Evolutionary conservation across 2,888 invertebrate genomes (phyloP).

Genomic region (Bugulina stolonifera): DNA sequence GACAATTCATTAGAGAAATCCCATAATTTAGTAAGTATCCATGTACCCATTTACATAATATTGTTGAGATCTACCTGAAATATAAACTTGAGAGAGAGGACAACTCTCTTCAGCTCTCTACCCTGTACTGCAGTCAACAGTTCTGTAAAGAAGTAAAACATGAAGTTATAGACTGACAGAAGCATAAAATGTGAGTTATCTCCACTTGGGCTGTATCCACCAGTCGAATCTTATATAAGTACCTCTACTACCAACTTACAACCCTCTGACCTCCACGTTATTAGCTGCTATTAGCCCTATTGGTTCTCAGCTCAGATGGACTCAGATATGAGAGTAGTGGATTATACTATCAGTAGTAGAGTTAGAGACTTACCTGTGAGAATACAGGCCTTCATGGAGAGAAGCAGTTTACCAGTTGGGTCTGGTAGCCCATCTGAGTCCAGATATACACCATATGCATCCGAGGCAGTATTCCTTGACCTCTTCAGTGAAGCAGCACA

Average conservation of each 20-base stretch:
- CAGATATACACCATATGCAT: background rate
- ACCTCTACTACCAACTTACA: no score
- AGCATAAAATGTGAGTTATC: no score
- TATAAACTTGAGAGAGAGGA: slow-evolving; percentile 96
- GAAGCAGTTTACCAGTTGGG: background rate
- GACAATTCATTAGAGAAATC: no score
- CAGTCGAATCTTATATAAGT: no score
- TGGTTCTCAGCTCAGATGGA: no score
- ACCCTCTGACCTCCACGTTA: no score
- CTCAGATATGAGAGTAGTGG: no score
- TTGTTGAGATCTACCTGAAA: slow-evolving; percentile 62
- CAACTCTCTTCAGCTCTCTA: slow-evolving; percentile 82
- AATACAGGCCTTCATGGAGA: slow-evolving; percentile 21
- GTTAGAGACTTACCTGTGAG: background rate
- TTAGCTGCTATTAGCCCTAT: no score
- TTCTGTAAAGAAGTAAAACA: slow-evolving; percentile 60
- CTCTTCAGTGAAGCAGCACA: background rate
- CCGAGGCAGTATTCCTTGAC: background rate
- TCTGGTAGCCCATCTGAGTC: background rate
- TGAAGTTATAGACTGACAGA: no score
- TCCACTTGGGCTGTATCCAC: no score
- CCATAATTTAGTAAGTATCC: no score
- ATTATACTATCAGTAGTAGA: no score
- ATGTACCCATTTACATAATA: background rate
- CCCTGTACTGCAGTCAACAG: slow-evolving; percentile 89